Percentiles rank a stretch among this genome's conserved stretches.
These are phyloP conservation scores for Actinostola sp. DNA, from an alignment of 92 coral and sea anemone species.

Conservation along the genomic window DNA sequence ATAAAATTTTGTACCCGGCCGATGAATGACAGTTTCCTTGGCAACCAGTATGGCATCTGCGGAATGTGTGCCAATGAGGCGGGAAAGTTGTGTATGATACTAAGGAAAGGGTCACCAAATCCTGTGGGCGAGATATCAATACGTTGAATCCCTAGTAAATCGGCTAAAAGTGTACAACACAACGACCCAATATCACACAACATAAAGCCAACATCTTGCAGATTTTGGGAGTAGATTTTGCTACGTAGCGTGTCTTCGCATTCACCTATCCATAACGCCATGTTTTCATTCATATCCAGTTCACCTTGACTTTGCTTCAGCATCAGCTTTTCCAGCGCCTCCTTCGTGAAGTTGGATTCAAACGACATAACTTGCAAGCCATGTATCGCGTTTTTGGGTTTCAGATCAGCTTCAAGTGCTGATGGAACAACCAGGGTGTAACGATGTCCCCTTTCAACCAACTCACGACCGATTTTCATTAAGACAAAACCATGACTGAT, in stretches of 20 bases:
- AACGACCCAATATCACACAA: constrained; percentile 72
- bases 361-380: constrained; percentile 49
- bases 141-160: constrained; percentile 62
- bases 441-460: constrained; percentile 57
- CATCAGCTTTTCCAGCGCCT: constrained; percentile 50
- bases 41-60: constrained; percentile 52
- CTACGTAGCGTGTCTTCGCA: constrained; percentile 65
- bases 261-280: constrained; percentile 44
- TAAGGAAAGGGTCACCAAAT: constrained; percentile 66
- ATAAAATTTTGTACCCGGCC: constrained; percentile 57
- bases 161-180: constrained; percentile 80
- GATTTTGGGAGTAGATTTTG: constrained; percentile 25
- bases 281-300: constrained; percentile 30
- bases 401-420: constrained; percentile 46
- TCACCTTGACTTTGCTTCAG: constrained; percentile 58
- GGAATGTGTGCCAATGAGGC: constrained; percentile 68
- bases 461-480: constrained; percentile 72
- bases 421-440: constrained; percentile 65
- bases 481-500: constrained; percentile 69
- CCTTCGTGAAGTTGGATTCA: constrained; percentile 47
- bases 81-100: constrained; percentile 75
- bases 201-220: constrained; percentile 48
- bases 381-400: not conserved
- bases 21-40: constrained; percentile 52
- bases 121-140: constrained; percentile 81